Conservation (phyloP, 2,888 invertebrate genomes). For the Rutpela maculata region DNA sequence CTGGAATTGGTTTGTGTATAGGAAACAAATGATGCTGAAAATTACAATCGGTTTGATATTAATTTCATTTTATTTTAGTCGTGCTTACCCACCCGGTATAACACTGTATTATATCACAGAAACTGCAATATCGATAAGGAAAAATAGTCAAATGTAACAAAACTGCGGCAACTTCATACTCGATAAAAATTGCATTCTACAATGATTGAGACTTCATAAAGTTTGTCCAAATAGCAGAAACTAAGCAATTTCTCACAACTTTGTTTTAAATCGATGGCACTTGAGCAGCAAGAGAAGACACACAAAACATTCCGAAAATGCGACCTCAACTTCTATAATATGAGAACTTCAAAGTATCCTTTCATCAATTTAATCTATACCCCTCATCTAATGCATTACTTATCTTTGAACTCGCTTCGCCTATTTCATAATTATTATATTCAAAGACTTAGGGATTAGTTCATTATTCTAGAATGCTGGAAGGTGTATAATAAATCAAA, state of each 20-base stretch:
- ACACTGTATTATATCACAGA: neutral
- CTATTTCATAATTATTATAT: slow-evolving; percentile 33
- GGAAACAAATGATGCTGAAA: no score
- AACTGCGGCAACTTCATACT: neutral
- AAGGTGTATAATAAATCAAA: slow-evolving; percentile 36
- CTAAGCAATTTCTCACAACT: slow-evolving; percentile 7
- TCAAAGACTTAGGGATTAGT: slow-evolving; percentile 27
- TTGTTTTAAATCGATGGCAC: slow-evolving; percentile 1
- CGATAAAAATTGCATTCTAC: neutral
- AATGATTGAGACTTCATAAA: neutral
- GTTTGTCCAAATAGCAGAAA: slow-evolving; percentile 18
- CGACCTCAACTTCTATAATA: slow-evolving; percentile 13
- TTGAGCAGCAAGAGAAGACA: slow-evolving; percentile 5
- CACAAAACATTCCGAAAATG: slow-evolving; percentile 17
- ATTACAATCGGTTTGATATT: no score
- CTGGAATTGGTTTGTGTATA: no score
- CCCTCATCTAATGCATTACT: slow-evolving; percentile 30
- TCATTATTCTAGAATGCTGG: slow-evolving; percentile 20
- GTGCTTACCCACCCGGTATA: no score
- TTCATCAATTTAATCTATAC: slow-evolving; percentile 28
- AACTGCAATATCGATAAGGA: neutral
- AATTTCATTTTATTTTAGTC: no score
- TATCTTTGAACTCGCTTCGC: slow-evolving; percentile 21
- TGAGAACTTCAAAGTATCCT: slow-evolving; percentile 31
- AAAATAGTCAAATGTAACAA: slow-evolving; percentile 1